Evolutionary conservation across 2,113 vertebrate species (phyloP).

Genomic region (Sialia sialis): DNA sequence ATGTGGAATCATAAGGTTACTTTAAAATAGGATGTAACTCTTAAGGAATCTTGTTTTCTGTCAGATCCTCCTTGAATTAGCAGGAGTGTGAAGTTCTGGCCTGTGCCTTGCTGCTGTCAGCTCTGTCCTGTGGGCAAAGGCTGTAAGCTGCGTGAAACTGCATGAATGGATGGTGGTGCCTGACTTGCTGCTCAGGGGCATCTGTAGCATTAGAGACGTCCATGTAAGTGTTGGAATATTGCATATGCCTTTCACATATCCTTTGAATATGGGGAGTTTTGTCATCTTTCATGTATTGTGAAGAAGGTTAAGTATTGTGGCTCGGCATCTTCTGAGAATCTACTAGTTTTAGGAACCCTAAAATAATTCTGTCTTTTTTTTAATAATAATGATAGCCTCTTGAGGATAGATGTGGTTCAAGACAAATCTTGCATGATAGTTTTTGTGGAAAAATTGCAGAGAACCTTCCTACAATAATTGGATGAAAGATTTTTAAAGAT

Average conservation of each 20-base stretch:
- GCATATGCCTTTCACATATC: neutral
- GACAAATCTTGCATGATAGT: neutral
- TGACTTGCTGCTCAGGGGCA: neutral
- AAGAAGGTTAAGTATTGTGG: neutral
- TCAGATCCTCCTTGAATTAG: neutral
- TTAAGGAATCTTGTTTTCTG: neutral
- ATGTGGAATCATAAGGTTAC: neutral
- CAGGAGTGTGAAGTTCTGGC: neutral
- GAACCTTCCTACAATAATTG: neutral
- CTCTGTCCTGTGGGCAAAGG: neutral
- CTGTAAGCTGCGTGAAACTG: neutral
- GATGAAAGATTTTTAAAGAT: neutral
- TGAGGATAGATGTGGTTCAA: neutral
- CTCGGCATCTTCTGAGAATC: neutral
- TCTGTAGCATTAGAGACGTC: neutral
- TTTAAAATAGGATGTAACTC: neutral
- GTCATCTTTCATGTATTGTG: neutral
- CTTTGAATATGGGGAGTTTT: neutral
- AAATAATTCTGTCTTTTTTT: neutral
- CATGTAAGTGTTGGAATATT: neutral
- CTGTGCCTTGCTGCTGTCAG: neutral
- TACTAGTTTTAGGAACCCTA: neutral
- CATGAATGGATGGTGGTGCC: neutral
- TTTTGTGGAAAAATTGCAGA: neutral
- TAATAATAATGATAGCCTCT: neutral